A percentile compares a stretch with the other conserved stretches of the same genome.
Evolutionary conservation across 2,113 vertebrate species (phyloP).

Genomic region (Symphodus melops): DNA sequence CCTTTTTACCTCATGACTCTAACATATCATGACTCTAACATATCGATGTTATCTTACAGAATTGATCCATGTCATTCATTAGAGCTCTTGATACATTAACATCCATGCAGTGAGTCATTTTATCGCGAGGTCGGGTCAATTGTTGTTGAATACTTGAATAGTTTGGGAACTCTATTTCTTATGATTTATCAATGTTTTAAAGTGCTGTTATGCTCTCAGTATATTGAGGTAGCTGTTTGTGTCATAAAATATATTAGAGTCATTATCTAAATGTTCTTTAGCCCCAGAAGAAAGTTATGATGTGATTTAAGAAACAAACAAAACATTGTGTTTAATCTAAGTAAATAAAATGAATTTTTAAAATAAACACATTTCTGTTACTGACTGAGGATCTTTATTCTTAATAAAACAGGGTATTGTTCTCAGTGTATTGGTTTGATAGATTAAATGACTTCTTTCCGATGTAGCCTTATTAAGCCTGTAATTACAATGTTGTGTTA

Average conservation of each 20-base stretch:
- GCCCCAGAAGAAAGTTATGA: neutral
- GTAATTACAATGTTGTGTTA: conserved; percentile 75
- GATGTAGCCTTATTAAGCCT: conserved; percentile 72
- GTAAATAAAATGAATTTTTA: neutral
- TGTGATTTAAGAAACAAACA: neutral
- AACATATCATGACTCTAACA: neutral
- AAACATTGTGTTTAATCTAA: neutral
- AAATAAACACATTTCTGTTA: conserved; percentile 13
- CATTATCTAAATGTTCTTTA: neutral
- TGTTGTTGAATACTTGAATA: conserved; percentile 13
- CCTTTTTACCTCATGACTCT: conserved; percentile 10
- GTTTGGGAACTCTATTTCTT: neutral
- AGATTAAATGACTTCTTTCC: conserved; percentile 67
- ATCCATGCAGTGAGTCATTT: neutral
- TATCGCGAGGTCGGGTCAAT: conserved; percentile 5
- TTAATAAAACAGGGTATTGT: conserved; percentile 33
- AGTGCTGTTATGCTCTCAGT: conserved; percentile 4
- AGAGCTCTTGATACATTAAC: neutral
- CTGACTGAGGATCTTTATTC: conserved; percentile 14
- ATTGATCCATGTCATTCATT: neutral
- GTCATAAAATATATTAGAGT: neutral
- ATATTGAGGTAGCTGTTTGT: neutral
- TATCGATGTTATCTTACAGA: neutral
- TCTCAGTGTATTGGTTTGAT: conserved; percentile 57
- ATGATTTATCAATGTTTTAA: conserved; percentile 16